These are phyloP conservation scores for Calameuta idolon DNA, from an alignment of 2,888 invertebrate species.

Conservation along the genomic window DNA sequence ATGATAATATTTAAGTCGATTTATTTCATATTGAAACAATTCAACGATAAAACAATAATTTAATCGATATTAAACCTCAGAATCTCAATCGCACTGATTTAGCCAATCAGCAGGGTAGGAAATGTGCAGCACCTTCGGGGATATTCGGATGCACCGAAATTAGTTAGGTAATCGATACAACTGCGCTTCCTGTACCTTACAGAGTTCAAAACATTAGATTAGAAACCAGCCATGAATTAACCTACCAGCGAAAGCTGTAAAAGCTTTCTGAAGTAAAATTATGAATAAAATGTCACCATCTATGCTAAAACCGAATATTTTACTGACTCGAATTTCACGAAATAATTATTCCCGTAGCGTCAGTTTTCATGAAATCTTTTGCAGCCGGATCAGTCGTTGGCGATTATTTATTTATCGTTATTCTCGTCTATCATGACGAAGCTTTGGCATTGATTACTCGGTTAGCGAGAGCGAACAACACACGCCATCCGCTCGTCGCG, in stretches of 20 bases:
- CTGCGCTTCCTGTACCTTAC: background rate
- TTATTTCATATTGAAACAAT: background rate
- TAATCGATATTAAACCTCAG: background rate
- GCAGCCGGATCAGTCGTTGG: too few species aligned
- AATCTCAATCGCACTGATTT: background rate
- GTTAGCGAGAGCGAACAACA: background rate
- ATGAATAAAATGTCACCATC: too few species aligned
- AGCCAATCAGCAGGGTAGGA: background rate
- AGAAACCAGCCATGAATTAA: background rate
- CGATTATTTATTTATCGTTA: background rate
- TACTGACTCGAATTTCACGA: background rate
- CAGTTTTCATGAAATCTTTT: background rate
- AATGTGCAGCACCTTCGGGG: background rate
- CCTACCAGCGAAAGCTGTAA: background rate
- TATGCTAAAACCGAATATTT: background rate
- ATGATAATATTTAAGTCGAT: background rate
- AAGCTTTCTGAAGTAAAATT: too few species aligned
- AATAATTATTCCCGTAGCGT: background rate
- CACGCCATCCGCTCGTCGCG: background rate
- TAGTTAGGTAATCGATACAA: background rate
- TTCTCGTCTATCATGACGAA: background rate
- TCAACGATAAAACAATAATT: background rate
- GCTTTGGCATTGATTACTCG: background rate
- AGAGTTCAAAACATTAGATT: background rate
- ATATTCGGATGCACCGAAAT: background rate